A percentile compares a stretch with the other conserved stretches of the same genome.
These are phyloP conservation scores for Xenops minutus DNA, from an alignment of 2,797 vertebrate species.

Conservation along the genomic window DNA sequence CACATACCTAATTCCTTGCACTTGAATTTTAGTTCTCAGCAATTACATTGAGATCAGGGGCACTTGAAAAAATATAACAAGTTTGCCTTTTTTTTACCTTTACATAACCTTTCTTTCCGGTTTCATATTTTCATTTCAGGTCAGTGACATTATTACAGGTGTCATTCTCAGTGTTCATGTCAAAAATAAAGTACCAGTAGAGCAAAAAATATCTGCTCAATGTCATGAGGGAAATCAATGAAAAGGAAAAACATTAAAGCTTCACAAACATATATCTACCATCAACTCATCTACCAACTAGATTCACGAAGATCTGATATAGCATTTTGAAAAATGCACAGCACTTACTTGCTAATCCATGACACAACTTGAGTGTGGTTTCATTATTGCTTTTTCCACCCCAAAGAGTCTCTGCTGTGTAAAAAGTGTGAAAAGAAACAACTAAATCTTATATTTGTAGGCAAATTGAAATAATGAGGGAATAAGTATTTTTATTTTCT, in stretches of 20 bases:
- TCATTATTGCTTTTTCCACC: not conserved
- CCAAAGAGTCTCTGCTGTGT: not conserved
- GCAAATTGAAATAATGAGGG: not conserved
- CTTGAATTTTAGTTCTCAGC: not conserved
- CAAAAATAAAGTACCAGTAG: not conserved
- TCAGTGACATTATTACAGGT: not conserved
- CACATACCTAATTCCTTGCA: not conserved
- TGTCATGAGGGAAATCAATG: not conserved
- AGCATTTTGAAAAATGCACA: not conserved
- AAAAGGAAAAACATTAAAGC: not conserved
- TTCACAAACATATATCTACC: not conserved
- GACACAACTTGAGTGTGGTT: not conserved
- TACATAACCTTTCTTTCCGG: not conserved
- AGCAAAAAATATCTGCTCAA: not conserved
- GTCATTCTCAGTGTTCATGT: not conserved
- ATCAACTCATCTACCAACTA: not conserved
- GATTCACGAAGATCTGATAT: not conserved
- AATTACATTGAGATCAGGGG: not conserved
- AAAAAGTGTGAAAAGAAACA: not conserved
- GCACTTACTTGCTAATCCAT: not conserved
- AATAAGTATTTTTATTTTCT: too few species aligned
- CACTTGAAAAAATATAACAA: not conserved
- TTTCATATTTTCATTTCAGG: not conserved
- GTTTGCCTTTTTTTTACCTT: not conserved
- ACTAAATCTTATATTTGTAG: not conserved